Evolutionary conservation across 2,113 vertebrate species (phyloP).

Genomic region (Gnathonemus echidnorhynchus): DNA sequence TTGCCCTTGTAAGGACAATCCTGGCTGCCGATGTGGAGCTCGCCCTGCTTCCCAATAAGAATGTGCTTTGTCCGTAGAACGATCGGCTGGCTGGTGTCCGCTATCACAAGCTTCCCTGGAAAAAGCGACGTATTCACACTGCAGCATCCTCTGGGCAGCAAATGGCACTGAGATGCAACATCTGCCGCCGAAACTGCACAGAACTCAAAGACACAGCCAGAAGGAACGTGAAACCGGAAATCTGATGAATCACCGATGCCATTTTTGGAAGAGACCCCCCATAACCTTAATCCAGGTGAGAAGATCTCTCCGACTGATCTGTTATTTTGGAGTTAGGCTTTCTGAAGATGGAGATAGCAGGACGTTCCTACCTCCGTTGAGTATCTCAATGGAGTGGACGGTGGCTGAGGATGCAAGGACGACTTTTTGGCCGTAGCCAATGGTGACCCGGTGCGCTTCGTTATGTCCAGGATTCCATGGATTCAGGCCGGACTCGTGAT

Average conservation of each 20-base stretch:
- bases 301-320: neutral
- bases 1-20: conserved; percentile 81
- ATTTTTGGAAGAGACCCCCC: neutral
- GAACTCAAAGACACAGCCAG: neutral
- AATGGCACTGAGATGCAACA: neutral
- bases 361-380: conserved; percentile 66
- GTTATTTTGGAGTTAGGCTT: neutral
- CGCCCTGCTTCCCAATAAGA: conserved; percentile 76
- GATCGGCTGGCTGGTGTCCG: conserved; percentile 67
- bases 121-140: neutral
- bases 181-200: neutral
- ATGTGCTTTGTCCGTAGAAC: conserved; percentile 76
- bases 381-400: conserved; percentile 80
- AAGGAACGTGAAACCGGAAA: neutral
- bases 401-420: conserved; percentile 80
- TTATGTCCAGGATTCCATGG: conserved; percentile 81
- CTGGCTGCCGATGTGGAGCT: conserved; percentile 79
- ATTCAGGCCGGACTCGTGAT: conserved; percentile 70
- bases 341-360: neutral
- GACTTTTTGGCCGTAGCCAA: conserved; percentile 63
- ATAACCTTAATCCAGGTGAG: neutral
- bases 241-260: neutral
- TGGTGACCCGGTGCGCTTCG: conserved; percentile 56
- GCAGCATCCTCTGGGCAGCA: too few species aligned
- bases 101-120: conserved; percentile 84